Evolutionary conservation across 2,888 invertebrate genomes (phyloP).

Genomic region (Mythimna vitellina): DNA sequence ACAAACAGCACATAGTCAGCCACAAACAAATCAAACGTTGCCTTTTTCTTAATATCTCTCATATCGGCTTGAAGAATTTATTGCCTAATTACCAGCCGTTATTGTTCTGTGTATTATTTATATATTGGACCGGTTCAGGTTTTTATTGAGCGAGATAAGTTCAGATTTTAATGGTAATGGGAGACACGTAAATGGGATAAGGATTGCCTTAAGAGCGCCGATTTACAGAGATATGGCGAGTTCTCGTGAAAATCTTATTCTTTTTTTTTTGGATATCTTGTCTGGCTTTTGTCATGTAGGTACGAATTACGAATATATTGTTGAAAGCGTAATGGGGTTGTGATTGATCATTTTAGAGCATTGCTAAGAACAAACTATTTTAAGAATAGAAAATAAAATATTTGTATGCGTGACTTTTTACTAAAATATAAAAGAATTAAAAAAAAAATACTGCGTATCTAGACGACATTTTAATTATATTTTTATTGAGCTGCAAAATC

Average conservation of each 20-base stretch:
- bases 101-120: slow-evolving; percentile 79
- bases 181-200: slow-evolving; percentile 69
- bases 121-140: slow-evolving; percentile 67
- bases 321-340: not conserved
- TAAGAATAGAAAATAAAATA: not conserved
- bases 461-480: slow-evolving; percentile 9
- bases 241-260: slow-evolving; percentile 50
- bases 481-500: slow-evolving; percentile 13
- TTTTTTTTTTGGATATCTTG: slow-evolving; percentile 45
- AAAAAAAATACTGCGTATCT: not conserved
- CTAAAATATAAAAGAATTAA: not conserved
- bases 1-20: slow-evolving; percentile 57
- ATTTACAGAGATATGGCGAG: slow-evolving; percentile 65
- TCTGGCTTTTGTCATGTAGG: slow-evolving; percentile 51
- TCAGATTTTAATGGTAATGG: slow-evolving; percentile 78
- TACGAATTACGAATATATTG: not conserved
- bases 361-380: not conserved
- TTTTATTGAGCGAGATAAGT: slow-evolving; percentile 78
- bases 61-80: slow-evolving; percentile 79
- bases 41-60: slow-evolving; percentile 70
- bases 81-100: slow-evolving; percentile 77
- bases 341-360: slow-evolving; percentile 3
- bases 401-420: not conserved
- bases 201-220: slow-evolving; percentile 65
- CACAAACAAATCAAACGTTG: slow-evolving; percentile 65